Evolutionary conservation across 2,888 invertebrate species (phyloP), one percentile per base, ranked within the genome.

Genomic region (Agrochola macilenta): DNA sequence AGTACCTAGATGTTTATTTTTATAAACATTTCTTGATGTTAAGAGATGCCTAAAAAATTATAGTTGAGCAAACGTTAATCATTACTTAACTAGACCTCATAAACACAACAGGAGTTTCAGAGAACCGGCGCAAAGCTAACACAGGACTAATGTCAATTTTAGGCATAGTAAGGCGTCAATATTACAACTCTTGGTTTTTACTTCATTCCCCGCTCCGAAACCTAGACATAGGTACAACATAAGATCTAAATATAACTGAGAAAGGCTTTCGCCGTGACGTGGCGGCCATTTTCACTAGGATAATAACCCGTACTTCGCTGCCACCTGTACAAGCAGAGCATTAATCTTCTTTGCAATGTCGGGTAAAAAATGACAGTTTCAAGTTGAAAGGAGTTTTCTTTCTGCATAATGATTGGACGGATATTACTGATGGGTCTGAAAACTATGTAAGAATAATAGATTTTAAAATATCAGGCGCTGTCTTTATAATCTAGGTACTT

Each of bases 241-340:
- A 83, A 83, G 39, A 58, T 46, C 69, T 57, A 69, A 72, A 75
- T 86, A 75, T 83, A 73, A 75, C 43, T 54, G 54, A 57, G 72
- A 49, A 78, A 84, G 72, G 83, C 75, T 83, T 57, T 54, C 23
- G 58, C 63, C 79, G 46, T 78, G 86, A 79, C 72, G 43, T 12
- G 65, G 60, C 83, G 61, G 66, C 86, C 86, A 86, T 84, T 83
- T 83, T 83, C 69, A 30, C 74, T 66, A 58, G 69, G 58, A 86
- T 84, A 86, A 86, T 84, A 84, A 84, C 69, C 83, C 83, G 74
- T 75, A 75, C 83, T 78, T 54, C 35, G 0, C 74, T 39, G 49
- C 68, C 83, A 84, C 83, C 83, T 84, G 83, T 79, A 84, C 83
- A 86, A 84, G 75, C 79, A 83, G 49, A 74, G 35, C 83, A 84